Percentiles rank a stretch among this genome's conserved stretches.
Conservation (phyloP, 1,140 invertebrate genomes). For the Pseudomyrmex flavicornis region DNA sequence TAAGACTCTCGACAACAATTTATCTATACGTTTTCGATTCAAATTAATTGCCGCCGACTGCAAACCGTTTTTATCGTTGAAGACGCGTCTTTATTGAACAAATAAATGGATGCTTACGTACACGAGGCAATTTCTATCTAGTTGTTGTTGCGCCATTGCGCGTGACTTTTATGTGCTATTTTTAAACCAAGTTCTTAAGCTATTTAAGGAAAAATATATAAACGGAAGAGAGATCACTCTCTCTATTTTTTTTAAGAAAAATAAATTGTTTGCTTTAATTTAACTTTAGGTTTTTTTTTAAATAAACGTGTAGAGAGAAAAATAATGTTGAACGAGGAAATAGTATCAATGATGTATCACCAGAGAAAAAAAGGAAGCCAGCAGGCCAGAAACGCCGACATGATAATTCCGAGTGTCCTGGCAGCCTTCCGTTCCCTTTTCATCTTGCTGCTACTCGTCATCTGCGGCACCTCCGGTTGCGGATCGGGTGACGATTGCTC, state of each 20-base stretch:
- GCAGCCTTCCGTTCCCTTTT: constrained; percentile 97
- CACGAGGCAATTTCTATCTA: too few relatives aligned
- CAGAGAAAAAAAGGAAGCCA: constrained; percentile 98
- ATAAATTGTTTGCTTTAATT: neutral
- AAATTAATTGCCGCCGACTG: too few relatives aligned
- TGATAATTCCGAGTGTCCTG: constrained; percentile 97
- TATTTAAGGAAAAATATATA: too few relatives aligned
- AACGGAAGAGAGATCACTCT: neutral
- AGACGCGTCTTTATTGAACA: too few relatives aligned
- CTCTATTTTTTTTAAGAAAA: neutral
- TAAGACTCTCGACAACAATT: neutral
- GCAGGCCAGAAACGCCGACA: constrained; percentile 96
- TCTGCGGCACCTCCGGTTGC: constrained; percentile 84
- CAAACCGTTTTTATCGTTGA: too few relatives aligned
- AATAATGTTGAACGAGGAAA: neutral
- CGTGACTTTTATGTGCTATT: too few relatives aligned
- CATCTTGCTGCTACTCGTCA: constrained; percentile 91
- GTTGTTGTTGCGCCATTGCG: too few relatives aligned
- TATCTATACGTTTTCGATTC: too few relatives aligned
- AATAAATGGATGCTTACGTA: too few relatives aligned
- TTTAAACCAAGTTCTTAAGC: too few relatives aligned
- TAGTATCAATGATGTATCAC: constrained; percentile 82
- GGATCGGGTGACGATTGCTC: constrained; percentile 80
- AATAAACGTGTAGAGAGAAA: neutral
- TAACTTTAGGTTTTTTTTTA: neutral